These are phyloP conservation scores for Rutpela maculata DNA, from an alignment of 2,888 invertebrate species.

Conservation along the genomic window DNA sequence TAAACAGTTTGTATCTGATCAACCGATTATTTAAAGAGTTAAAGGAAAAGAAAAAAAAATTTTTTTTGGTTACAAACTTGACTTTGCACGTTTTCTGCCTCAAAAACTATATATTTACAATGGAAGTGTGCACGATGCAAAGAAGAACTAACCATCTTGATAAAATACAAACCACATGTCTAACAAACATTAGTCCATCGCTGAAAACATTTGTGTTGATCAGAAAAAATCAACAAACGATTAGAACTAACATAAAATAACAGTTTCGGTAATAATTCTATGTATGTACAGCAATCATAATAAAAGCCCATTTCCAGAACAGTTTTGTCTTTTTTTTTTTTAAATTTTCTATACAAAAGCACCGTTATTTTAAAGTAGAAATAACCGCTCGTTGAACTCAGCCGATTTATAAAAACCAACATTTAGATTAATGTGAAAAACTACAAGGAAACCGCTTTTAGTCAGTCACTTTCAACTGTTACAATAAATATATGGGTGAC, in stretches of 20 bases:
- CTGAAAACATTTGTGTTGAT: slow-evolving; percentile 55
- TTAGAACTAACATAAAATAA: slow-evolving; percentile 39
- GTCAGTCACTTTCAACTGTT: slow-evolving; percentile 22
- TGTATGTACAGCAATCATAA: slow-evolving; percentile 42
- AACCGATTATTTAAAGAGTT: slow-evolving; percentile 52
- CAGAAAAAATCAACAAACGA: slow-evolving; percentile 49
- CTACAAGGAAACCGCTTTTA: slow-evolving; percentile 24
- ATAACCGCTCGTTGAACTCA: slow-evolving; percentile 7
- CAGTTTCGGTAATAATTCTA: slow-evolving; percentile 36
- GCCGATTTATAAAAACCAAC: slow-evolving; percentile 27
- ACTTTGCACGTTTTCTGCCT: slow-evolving; percentile 41
- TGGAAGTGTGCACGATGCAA: slow-evolving; percentile 40
- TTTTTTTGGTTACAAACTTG: slow-evolving; percentile 37
- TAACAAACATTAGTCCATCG: slow-evolving; percentile 59
- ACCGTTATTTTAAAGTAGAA: slow-evolving; percentile 31
- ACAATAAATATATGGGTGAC: slow-evolving; percentile 8
- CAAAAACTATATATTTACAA: slow-evolving; percentile 51
- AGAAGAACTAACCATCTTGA: slow-evolving; percentile 54
- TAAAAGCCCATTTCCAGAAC: slow-evolving; percentile 39
- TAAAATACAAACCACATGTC: slow-evolving; percentile 62
- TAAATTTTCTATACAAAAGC: slow-evolving; percentile 27
- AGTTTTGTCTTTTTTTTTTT: slow-evolving; percentile 22
- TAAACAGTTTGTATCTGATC: slow-evolving; percentile 62
- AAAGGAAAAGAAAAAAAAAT: slow-evolving; percentile 40
- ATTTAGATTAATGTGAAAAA: slow-evolving; percentile 43